A percentile compares a stretch with the other conserved stretches of the same genome.
phyloP scores from a whole-genome alignment of 2,113 vertebrate genomes.

The Mobula hypostoma region DNA sequence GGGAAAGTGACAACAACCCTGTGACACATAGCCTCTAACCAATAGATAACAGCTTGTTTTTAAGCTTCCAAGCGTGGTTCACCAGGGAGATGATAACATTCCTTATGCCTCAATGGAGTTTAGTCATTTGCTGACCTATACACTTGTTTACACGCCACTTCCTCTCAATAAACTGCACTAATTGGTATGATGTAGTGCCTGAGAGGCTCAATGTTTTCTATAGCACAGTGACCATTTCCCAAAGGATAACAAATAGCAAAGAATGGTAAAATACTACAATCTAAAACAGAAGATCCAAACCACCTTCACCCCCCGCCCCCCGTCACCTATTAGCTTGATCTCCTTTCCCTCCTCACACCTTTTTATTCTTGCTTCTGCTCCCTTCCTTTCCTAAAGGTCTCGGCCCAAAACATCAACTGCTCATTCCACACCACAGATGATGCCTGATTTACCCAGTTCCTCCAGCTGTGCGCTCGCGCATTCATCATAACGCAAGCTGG shows the following conservation, averaged over 20 bases:
- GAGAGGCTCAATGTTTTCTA: not conserved
- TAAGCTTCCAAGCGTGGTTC: not conserved
- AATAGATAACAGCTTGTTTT: not conserved
- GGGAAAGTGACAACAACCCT: not conserved
- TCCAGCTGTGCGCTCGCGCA: no score
- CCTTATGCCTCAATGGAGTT: not conserved
- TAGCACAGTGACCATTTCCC: not conserved
- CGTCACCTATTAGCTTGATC: no score
- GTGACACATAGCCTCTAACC: not conserved
- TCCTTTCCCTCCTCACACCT: no score
- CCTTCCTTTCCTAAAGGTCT: no score
- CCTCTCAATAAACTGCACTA: slow-evolving; percentile 20
- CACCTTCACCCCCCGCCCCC: no score
- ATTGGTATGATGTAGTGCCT: slow-evolving; percentile 12
- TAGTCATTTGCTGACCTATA: slow-evolving; percentile 4
- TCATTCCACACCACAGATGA: no score
- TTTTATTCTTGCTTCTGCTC: no score
- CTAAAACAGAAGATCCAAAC: not conserved
- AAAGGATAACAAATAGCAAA: slow-evolving; percentile 9
- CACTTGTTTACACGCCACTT: slow-evolving; percentile 17
- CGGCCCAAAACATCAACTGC: no score
- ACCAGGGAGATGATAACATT: slow-evolving; percentile 1
- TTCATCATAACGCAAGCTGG: not conserved
- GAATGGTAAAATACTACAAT: no score
- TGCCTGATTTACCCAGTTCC: no score